A percentile compares a stretch with the other conserved stretches of the same genome.
These are phyloP conservation scores for Struthidea cinerea DNA, from an alignment of 2,113 vertebrate species.

Conservation along the genomic window DNA sequence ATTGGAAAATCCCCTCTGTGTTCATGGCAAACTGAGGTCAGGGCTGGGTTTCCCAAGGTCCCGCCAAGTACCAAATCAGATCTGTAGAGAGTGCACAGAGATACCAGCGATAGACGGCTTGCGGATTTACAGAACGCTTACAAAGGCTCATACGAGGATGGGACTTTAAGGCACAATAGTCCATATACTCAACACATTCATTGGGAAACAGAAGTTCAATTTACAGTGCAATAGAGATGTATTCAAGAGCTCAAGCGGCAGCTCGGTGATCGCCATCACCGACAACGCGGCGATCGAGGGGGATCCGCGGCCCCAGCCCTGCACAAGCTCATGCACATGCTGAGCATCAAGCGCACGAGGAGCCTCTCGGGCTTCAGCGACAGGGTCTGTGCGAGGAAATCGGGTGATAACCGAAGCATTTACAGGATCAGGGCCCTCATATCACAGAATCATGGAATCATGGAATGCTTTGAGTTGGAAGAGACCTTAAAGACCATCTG, in stretches of 20 bases:
- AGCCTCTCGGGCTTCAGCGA: not conserved
- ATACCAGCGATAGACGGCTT: not conserved
- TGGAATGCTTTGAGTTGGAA: not conserved
- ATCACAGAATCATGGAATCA: no score
- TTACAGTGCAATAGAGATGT: conserved; percentile 40
- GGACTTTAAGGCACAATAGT: conserved; percentile 63
- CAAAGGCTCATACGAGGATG: conserved; percentile 4
- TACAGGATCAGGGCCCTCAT: not conserved
- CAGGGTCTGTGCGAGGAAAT: not conserved
- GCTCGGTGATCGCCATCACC: not conserved
- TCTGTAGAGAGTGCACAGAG: not conserved
- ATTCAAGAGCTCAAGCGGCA: not conserved
- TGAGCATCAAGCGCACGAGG: not conserved
- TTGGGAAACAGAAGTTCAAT: conserved; percentile 24
- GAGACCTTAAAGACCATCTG: not conserved
- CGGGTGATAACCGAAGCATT: not conserved
- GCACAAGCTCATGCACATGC: not conserved
- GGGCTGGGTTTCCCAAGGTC: not conserved
- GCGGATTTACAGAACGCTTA: conserved; percentile 19
- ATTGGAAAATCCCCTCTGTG: not conserved
- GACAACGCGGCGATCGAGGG: not conserved
- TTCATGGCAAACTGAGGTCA: not conserved
- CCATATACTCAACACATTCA: conserved; percentile 52
- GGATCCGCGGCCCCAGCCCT: not conserved
- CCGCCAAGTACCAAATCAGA: not conserved